Evolutionary conservation across 37 sponge, comb jelly and placozoan genomes (phyloP), one percentile per base, ranked within the genome.

Genomic region (Cladorhizidae sp.): DNA sequence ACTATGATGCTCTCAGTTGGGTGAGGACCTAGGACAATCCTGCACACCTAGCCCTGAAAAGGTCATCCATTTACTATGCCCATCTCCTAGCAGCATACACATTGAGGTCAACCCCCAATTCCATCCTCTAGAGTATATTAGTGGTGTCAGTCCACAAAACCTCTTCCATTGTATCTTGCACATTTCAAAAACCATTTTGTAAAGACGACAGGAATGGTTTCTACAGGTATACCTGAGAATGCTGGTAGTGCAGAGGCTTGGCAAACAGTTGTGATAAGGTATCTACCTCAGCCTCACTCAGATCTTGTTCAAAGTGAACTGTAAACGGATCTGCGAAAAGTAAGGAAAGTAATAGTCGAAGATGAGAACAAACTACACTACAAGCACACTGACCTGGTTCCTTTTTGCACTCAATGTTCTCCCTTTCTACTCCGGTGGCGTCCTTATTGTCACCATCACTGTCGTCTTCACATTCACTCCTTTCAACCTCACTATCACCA

Each of bases 281-380:
- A 6, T 40, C 40, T 28, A 84, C 54, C 43, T 89, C 87, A 21
- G 84, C 68, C 3, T 72, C 72, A 40, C 73, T 74, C 8, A 89
- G 80, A 31, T 62, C 67, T 36, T 67, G 62, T 20, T 89, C 90
- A 69, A 89, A 35, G 64, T 89, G 90, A 15, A 68, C 64, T 17
- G 23, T 29, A 76, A 89, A 89, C 1, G 90, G 90, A 74, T 89
- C 90, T 85, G n/a, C n/a, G 57, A 41, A 57, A 39, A 31, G 40
- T 67, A 9, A 80, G 23, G 36, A 51, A 77, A 0, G 7, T 50
- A 12, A 40, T 3, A 23, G 17, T 37, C 36, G 12, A 56, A 25
- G 32, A 12, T 17, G 61, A 28, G 12, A 28, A 26, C 3, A 59
- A 28, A 26, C 7, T 17, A 28, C 5, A 59, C n/a, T 17, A 23